Conservation (phyloP, 2,888 invertebrate species). For the Priocnemis perturbator region DNA sequence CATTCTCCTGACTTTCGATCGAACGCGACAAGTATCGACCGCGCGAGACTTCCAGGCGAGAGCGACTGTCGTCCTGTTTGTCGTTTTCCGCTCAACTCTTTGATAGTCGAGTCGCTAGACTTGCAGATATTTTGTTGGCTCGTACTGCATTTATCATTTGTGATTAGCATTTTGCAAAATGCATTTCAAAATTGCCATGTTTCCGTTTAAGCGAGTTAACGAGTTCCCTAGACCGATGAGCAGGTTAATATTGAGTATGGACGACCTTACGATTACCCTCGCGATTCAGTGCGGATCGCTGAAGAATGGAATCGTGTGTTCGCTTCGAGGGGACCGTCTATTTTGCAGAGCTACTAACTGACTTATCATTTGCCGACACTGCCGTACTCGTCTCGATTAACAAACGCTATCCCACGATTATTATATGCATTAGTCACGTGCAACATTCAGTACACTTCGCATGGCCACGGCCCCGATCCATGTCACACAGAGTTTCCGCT, state of each 20-base stretch:
- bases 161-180: too few species aligned
- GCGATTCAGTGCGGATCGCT: neutral
- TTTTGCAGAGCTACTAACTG: neutral
- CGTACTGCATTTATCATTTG: too few species aligned
- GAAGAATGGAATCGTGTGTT: neutral
- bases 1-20: slow-evolving; percentile 59
- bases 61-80: too few species aligned
- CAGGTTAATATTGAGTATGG: too few species aligned
- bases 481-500: slow-evolving; percentile 68
- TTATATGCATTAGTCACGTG: slow-evolving; percentile 23
- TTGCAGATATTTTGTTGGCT: too few species aligned
- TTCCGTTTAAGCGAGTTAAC: too few species aligned
- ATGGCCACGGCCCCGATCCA: slow-evolving; percentile 48
- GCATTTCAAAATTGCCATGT: too few species aligned
- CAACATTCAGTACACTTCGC: slow-evolving; percentile 34
- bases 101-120: too few species aligned
- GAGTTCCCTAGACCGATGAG: too few species aligned
- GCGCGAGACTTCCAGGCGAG: too few species aligned
- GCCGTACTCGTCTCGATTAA: slow-evolving; percentile 9
- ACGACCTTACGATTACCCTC: neutral
- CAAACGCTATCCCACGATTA: slow-evolving; percentile 31
- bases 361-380: too few species aligned
- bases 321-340: neutral
- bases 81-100: too few species aligned
- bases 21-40: slow-evolving; percentile 15